Percentiles rank a stretch among this genome's conserved stretches.
Evolutionary conservation across 2,797 vertebrate species (phyloP).

Genomic region (Falco concolor): DNA sequence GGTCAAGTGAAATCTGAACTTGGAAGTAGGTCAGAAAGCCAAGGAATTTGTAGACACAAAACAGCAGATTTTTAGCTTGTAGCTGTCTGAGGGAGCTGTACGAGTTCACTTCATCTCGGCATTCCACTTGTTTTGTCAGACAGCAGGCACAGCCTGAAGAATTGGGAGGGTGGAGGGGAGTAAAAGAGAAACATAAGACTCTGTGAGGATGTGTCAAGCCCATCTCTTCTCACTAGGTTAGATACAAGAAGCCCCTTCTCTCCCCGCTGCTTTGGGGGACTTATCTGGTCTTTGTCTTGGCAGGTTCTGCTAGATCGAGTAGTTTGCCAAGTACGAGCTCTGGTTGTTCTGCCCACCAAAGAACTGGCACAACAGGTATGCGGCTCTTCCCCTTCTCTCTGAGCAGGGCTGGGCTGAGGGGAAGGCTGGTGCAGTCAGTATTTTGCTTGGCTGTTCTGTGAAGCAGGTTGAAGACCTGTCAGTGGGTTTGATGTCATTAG

Average conservation of each 20-base stretch:
- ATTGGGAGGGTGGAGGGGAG: neutral
- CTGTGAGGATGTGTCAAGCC: neutral
- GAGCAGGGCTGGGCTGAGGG: neutral
- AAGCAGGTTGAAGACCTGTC: neutral
- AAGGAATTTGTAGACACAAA: neutral
- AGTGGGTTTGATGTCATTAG: neutral
- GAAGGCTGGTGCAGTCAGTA: neutral
- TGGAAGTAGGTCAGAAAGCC: neutral
- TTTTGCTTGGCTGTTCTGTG: neutral
- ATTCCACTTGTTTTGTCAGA: neutral
- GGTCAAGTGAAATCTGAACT: neutral
- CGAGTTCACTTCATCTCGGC: neutral
- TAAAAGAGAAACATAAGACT: neutral
- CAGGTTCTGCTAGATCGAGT: conserved; percentile 84
- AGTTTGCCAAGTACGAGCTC: conserved; percentile 84
- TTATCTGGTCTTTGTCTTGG: neutral
- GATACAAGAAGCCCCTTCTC: neutral
- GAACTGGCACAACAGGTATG: conserved; percentile 93
- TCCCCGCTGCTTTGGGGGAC: neutral
- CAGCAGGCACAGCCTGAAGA: neutral
- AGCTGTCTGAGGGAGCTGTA: neutral
- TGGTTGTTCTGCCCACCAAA: conserved; percentile 92
- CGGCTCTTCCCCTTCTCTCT: neutral
- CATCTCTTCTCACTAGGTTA: neutral
- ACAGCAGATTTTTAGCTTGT: neutral